Percentiles rank a stretch among this genome's conserved stretches.
These are phyloP conservation scores for Indicator indicator DNA, from an alignment of 2,113 vertebrate genomes.

Conservation along the genomic window DNA sequence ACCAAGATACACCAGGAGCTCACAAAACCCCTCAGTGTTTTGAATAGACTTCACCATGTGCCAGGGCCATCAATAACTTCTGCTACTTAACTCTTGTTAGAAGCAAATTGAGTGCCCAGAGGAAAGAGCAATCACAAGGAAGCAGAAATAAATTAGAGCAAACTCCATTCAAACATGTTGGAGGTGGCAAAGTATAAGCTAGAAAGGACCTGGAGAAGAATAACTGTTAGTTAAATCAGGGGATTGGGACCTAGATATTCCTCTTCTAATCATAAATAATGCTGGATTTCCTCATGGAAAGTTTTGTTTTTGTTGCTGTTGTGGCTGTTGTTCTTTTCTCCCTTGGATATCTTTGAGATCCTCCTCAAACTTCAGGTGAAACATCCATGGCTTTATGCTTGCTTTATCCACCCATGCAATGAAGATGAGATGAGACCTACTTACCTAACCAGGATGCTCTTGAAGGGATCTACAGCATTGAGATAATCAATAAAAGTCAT, in stretches of 20 bases:
- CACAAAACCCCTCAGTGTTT: neutral
- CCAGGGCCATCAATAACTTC: neutral
- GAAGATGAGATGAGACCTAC: conserved; percentile 36
- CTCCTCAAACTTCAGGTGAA: neutral
- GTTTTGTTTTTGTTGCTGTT: too few species aligned
- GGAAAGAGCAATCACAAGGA: neutral
- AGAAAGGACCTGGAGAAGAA: neutral
- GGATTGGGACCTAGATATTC: neutral
- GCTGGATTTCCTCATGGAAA: neutral
- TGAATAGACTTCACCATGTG: neutral
- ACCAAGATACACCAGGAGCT: neutral
- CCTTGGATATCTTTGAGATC: neutral
- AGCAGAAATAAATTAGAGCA: neutral
- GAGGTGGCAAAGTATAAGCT: neutral
- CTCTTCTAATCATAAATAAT: neutral
- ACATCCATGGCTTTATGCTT: neutral
- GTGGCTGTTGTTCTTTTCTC: neutral
- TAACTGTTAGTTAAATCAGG: neutral
- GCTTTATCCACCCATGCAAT: neutral
- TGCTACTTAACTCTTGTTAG: neutral
- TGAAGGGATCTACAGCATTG: conserved; percentile 45
- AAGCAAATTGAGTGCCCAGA: neutral
- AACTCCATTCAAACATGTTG: neutral
- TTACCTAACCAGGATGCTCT: conserved; percentile 60
- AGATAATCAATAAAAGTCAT: conserved; percentile 44